These are phyloP conservation scores for Volucella bombylans DNA, from an alignment of 2,888 invertebrate species.

Conservation along the genomic window DNA sequence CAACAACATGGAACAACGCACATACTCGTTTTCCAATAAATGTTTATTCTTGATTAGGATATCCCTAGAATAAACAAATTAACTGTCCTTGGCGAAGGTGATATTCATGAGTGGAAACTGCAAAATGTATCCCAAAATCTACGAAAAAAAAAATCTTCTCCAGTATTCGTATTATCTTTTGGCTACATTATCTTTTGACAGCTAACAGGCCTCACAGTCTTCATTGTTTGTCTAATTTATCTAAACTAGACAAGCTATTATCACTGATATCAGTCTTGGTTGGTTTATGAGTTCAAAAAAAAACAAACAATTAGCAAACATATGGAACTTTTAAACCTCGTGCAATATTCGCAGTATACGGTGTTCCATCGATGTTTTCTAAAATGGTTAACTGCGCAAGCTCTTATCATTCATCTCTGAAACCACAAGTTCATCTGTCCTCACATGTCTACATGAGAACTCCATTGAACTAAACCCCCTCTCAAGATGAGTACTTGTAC, in stretches of 20 bases:
- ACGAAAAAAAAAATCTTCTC: neutral
- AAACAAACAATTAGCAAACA: neutral
- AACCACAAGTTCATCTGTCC: neutral
- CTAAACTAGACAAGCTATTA: conserved; percentile 20
- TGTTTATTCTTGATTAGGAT: no score
- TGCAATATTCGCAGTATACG: neutral
- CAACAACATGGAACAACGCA: no score
- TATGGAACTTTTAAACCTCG: conserved; percentile 5
- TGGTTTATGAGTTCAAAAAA: neutral
- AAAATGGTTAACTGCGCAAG: conserved; percentile 34
- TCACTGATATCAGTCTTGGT: conserved; percentile 3
- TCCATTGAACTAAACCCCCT: neutral
- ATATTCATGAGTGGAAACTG: neutral
- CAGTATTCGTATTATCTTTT: no score
- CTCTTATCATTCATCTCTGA: conserved; percentile 28
- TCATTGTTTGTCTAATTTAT: conserved; percentile 29
- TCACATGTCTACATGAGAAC: conserved; percentile 6
- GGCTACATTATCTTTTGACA: no score
- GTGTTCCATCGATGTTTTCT: neutral
- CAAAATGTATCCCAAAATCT: neutral
- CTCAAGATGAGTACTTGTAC: neutral
- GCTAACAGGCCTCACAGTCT: neutral
- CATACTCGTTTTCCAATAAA: no score
- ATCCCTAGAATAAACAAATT: no score
- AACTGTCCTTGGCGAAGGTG: neutral